Percentiles rank a stretch among this genome's conserved stretches.
phyloP scores from a whole-genome alignment of 2,888 invertebrate species.

The Meteorus colon region DNA sequence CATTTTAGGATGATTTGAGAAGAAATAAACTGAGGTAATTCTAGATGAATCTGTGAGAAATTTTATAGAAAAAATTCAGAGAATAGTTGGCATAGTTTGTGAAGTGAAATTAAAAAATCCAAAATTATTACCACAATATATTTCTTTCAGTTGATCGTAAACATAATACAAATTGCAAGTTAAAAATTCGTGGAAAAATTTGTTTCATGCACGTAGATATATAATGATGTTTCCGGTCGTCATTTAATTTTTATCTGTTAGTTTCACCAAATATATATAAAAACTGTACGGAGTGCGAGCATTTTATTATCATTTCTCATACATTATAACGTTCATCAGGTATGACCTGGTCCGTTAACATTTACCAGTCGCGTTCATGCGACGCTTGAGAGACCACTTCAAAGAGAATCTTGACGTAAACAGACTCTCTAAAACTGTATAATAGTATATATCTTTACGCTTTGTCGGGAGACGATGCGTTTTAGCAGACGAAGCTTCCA shows the following conservation, averaged over 20 bases:
- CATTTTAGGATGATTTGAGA: no score
- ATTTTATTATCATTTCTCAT: constrained; percentile 59
- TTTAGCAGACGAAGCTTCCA: constrained; percentile 13
- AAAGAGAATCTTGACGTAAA: constrained; percentile 51
- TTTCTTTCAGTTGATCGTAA: no score
- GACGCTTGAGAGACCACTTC: constrained; percentile 55
- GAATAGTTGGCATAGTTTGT: no score
- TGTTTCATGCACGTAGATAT: no score
- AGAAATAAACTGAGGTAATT: no score
- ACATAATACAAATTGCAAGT: no score
- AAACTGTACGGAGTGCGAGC: constrained; percentile 30
- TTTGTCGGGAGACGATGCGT: constrained; percentile 7
- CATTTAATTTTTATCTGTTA: constrained; percentile 47
- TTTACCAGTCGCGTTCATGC: constrained; percentile 40
- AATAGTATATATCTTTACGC: constrained; percentile 25
- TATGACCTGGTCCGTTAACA: constrained; percentile 44
- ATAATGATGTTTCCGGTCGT: constrained; percentile 60
- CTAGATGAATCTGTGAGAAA: no score
- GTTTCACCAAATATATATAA: constrained; percentile 28
- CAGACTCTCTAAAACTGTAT: constrained; percentile 19
- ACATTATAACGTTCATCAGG: constrained; percentile 53
- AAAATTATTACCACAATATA: no score
- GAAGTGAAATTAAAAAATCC: no score
- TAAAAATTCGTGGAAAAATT: no score
- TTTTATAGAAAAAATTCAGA: no score